Evolutionary conservation across 2,797 vertebrate genomes (phyloP).

Genomic region (Anisognathus igniventris): DNA sequence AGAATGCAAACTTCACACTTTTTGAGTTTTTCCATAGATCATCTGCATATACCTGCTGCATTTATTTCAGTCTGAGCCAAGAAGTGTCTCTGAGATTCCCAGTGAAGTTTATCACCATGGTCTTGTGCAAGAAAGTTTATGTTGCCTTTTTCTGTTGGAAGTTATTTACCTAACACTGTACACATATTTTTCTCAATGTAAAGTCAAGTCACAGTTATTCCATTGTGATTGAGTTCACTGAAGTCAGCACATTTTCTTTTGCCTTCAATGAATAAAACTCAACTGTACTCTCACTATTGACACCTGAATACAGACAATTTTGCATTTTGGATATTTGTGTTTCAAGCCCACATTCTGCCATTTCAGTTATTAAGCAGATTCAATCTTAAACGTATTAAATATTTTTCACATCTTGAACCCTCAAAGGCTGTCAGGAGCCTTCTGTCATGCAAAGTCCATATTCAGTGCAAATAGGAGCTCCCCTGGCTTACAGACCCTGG

Average conservation of each 20-base stretch:
- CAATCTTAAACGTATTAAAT: background rate
- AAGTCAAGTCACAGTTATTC: background rate
- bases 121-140: background rate
- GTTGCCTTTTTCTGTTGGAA: background rate
- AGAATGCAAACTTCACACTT: background rate
- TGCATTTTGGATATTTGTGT: background rate
- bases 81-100: background rate
- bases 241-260: background rate
- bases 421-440: background rate
- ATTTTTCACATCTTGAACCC: background rate
- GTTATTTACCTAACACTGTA: background rate
- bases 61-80: background rate
- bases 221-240: background rate
- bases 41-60: background rate
- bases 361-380: background rate
- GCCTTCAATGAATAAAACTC: background rate
- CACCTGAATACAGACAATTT: background rate
- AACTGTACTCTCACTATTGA: background rate
- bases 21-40: background rate
- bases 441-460: background rate
- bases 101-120: background rate
- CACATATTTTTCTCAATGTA: background rate
- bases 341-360: background rate
- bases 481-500: background rate
- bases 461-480: background rate